Base-by-base conservation (phyloP, 2,113 vertebrate genomes). In the Eleginops maclovinus region DNA sequence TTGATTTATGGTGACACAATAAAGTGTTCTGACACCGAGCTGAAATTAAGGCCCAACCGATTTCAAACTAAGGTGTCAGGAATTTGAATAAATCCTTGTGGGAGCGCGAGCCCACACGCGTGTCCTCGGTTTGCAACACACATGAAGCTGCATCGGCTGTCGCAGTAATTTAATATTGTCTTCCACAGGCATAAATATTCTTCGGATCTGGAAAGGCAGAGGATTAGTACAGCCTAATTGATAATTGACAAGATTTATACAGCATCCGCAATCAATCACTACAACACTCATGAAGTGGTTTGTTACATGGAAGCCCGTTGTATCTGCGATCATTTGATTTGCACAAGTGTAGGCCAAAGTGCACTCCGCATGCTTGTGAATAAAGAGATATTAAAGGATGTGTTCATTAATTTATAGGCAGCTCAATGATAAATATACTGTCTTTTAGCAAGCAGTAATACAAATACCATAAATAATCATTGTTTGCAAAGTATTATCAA, bases 11-110 rank as follows among this genome's bases (percentile, higher is more conserved):
- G 90, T 91, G 94, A 93, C 95, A 95, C 93, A 91, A 94, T 94
- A 93, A 96, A 95, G 95, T 96, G 95, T 96, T 96, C 95, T 96
- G 96, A 96, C 94, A 94, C 91, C 84, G 92, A 95, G 96, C 96
- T 96, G 94, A 96, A 97, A 97, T 96, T 94, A 96, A 96, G 95
- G 94, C 95, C 94, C 93, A 2, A 93, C 93, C 92, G 91, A 89
- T 95, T 95, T 94, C 93, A 87, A 91, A 89, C 94, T 85, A 87
- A 92, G 94, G 95, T 96, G 95, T 94, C 93, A 93, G 93, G 94
- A 88, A 95, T 96, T 96, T 95, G 88, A 90, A 94, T 84, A 77
- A 80, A 83, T 82, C 82, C 72, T 54, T 76, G 64, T 68, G 58
- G 59, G 28, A 76, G 68, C 14, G 64, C 24, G 17, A 62, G 53